Conservation (phyloP, 2,797 vertebrate genomes). For the Vespertilio murinus region DNA sequence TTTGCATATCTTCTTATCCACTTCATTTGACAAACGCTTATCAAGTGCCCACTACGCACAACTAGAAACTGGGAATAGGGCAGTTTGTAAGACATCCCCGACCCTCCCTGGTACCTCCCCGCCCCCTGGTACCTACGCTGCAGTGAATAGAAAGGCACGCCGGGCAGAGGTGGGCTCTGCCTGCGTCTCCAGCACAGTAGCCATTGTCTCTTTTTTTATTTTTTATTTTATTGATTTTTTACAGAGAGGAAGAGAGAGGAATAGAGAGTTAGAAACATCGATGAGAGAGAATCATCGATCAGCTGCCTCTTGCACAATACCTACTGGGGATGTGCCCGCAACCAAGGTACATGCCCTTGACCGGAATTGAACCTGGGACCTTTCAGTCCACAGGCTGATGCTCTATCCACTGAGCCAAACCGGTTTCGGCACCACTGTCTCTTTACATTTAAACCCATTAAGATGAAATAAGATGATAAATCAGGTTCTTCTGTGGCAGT, state of each 20-base stretch:
- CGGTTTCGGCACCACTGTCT: too few relatives aligned
- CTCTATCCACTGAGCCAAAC: too few relatives aligned
- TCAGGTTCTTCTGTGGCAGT: background rate
- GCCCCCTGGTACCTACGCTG: fast-evolving
- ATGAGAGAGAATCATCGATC: too few relatives aligned
- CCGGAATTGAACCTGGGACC: too few relatives aligned
- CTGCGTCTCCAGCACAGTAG: fast-evolving
- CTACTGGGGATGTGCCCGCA: too few relatives aligned
- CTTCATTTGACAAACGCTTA: background rate
- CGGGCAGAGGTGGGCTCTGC: background rate
- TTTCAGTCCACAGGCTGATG: too few relatives aligned
- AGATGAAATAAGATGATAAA: background rate
- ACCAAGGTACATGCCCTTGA: too few relatives aligned
- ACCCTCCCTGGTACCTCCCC: too few relatives aligned
- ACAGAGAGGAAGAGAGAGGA: too few relatives aligned
- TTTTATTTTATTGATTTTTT: too few relatives aligned
- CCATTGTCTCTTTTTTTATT: background rate
- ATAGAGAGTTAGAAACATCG: too few relatives aligned
- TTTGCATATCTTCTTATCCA: background rate
- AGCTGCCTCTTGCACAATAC: too few relatives aligned
- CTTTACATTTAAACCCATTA: background rate
- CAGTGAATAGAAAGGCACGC: fast-evolving
- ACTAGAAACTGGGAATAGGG: background rate
- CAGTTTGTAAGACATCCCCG: background rate
- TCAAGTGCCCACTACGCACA: background rate